These are phyloP conservation scores for Ditula angustiorana DNA, from an alignment of 2,888 invertebrate species.

Conservation along the genomic window DNA sequence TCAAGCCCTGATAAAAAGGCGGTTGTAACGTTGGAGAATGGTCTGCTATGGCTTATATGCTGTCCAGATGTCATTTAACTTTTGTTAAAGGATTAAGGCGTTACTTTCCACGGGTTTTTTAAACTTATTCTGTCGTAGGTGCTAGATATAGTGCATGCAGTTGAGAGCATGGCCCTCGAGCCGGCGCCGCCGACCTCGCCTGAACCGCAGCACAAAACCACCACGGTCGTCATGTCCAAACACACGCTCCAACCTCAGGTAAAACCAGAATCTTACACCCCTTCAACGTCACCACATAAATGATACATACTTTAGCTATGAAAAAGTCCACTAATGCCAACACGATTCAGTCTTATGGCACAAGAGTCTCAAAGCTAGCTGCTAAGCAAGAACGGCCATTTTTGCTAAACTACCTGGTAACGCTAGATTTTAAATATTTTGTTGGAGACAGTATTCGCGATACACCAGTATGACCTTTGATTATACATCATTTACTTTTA, in stretches of 20 bases:
- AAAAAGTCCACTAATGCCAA: not conserved
- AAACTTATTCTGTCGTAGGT: slow-evolving; percentile 84
- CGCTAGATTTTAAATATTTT: not conserved
- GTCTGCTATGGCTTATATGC: too few species aligned
- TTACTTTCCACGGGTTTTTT: too few species aligned
- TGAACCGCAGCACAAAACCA: slow-evolving; percentile 91
- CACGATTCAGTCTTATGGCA: not conserved
- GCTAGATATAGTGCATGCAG: slow-evolving; percentile 95
- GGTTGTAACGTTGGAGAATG: too few species aligned
- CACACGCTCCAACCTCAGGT: slow-evolving; percentile 93
- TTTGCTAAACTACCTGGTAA: not conserved
- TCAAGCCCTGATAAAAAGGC: too few species aligned
- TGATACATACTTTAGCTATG: not conserved
- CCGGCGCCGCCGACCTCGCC: slow-evolving; percentile 91
- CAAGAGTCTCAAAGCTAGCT: not conserved
- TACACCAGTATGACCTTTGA: not conserved
- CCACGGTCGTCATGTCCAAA: slow-evolving; percentile 97
- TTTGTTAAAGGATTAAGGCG: too few species aligned
- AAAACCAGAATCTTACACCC: slow-evolving; percentile 43
- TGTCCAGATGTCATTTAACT: too few species aligned
- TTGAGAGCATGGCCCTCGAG: slow-evolving; percentile 91
- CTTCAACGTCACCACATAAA: not conserved
- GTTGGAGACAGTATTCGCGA: not conserved
- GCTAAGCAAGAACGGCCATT: slow-evolving; percentile 5
- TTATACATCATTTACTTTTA: not conserved